Percentiles rank a stretch among this genome's conserved stretches.
These are phyloP conservation scores for Muscicapa striata DNA, from an alignment of 2,797 vertebrate genomes.

Conservation along the genomic window DNA sequence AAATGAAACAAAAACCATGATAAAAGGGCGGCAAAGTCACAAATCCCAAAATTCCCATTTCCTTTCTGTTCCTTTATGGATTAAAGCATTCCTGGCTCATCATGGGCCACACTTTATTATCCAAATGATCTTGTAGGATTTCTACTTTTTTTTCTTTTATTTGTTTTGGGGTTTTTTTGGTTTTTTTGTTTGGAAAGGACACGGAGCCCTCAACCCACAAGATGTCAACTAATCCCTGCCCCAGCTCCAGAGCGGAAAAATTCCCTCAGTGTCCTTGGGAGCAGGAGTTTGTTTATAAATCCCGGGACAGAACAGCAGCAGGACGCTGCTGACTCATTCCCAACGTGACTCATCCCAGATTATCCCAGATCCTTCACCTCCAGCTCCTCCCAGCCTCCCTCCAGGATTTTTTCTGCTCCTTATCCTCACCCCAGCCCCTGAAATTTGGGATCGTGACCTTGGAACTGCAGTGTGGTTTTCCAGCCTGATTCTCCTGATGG, in stretches of 20 bases:
- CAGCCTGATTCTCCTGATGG: not conserved
- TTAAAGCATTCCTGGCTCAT: not conserved
- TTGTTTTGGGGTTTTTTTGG: too few relatives aligned
- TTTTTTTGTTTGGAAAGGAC: not conserved
- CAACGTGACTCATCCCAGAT: not conserved
- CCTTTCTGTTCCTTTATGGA: not conserved
- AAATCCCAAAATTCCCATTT: not conserved
- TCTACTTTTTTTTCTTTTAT: too few relatives aligned
- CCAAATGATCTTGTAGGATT: not conserved
- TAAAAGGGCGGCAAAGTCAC: fast-evolving
- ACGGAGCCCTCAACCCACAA: not conserved
- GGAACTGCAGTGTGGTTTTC: not conserved
- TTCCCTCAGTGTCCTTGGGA: not conserved
- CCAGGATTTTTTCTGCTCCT: not conserved
- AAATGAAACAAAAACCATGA: fast-evolving
- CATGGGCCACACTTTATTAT: fast-evolving
- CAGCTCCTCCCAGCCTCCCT: not conserved
- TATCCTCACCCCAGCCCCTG: not conserved
- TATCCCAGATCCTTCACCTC: not conserved
- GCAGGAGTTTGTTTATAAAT: not conserved
- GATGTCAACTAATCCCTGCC: not conserved
- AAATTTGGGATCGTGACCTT: not conserved
- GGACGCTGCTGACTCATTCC: not conserved
- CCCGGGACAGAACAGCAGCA: not conserved
- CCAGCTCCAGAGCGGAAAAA: not conserved